A percentile compares a stretch with the other conserved stretches of the same genome.
Conservation (phyloP, 2,113 vertebrate genomes). For the Panthera tigris region DNA sequence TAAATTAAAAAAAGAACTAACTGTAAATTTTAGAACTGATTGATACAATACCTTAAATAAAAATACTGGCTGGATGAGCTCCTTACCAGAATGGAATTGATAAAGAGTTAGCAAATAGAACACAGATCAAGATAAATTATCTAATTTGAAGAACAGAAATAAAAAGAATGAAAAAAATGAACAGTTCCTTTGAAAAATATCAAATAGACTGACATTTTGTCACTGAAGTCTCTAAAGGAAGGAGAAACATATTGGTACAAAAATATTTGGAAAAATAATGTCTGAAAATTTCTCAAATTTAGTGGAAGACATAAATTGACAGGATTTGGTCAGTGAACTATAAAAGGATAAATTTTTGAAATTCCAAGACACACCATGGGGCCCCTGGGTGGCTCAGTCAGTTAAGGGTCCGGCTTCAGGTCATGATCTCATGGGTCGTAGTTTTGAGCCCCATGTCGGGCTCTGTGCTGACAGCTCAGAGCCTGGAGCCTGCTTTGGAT, state of each 20-base stretch:
- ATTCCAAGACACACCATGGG: neutral
- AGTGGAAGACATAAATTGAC: neutral
- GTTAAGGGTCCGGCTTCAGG: too few species aligned
- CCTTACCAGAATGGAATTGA: neutral
- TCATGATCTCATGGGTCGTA: too few species aligned
- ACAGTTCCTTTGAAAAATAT: neutral
- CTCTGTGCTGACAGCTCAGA: too few species aligned
- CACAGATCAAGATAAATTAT: neutral
- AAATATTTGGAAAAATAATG: neutral
- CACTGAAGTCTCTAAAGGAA: neutral
- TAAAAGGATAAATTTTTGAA: neutral
- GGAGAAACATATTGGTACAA: neutral
- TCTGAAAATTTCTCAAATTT: neutral
- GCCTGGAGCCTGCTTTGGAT: too few species aligned
- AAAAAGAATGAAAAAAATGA: neutral
- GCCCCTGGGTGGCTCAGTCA: too few species aligned
- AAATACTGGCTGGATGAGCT: neutral
- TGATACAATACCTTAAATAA: neutral
- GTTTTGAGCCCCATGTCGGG: too few species aligned
- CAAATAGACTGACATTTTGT: neutral
- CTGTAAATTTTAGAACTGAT: neutral
- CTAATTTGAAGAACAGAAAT: neutral
- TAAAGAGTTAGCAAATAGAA: neutral
- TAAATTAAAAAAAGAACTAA: neutral
- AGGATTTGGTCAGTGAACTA: neutral